Percentiles rank a stretch among this genome's conserved stretches.
Conservation (phyloP, 2,797 vertebrate species). For the Lacerta bilineata region DNA sequence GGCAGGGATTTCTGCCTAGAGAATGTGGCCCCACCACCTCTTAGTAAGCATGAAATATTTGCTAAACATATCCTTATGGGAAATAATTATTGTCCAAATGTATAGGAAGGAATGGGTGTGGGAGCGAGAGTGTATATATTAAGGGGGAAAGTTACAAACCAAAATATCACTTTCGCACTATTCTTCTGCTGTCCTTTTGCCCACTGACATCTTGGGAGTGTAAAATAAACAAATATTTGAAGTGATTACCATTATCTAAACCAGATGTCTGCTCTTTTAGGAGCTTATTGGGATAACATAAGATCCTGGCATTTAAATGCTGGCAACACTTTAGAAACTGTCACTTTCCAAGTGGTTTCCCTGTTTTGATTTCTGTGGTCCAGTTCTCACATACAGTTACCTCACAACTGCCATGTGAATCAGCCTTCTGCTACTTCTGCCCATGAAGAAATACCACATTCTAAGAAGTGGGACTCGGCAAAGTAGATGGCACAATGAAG, state of each 20-base stretch:
- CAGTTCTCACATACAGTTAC: neutral
- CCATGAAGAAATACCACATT: neutral
- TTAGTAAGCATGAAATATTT: neutral
- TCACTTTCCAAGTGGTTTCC: conserved; percentile 55
- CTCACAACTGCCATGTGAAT: neutral
- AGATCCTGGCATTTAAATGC: conserved; percentile 53
- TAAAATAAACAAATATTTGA: conserved; percentile 67
- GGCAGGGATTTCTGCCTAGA: neutral
- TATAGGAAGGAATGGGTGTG: neutral
- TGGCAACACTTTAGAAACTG: conserved; percentile 44
- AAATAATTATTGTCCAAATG: neutral
- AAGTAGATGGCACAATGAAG: conserved; percentile 15
- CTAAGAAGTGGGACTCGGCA: conserved; percentile 14
- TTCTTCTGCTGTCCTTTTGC: neutral
- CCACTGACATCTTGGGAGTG: neutral
- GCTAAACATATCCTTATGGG: neutral
- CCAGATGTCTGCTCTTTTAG: conserved; percentile 68
- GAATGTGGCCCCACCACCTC: neutral
- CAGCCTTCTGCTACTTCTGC: neutral
- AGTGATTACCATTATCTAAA: conserved; percentile 75
- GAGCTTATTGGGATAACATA: conserved; percentile 71
- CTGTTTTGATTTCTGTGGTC: conserved; percentile 43
- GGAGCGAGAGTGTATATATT: neutral
- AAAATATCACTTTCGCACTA: neutral
- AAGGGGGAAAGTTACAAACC: neutral